Base-by-base conservation (phyloP, 2,113 vertebrate genomes). In the Anolis sagrei region DNA sequence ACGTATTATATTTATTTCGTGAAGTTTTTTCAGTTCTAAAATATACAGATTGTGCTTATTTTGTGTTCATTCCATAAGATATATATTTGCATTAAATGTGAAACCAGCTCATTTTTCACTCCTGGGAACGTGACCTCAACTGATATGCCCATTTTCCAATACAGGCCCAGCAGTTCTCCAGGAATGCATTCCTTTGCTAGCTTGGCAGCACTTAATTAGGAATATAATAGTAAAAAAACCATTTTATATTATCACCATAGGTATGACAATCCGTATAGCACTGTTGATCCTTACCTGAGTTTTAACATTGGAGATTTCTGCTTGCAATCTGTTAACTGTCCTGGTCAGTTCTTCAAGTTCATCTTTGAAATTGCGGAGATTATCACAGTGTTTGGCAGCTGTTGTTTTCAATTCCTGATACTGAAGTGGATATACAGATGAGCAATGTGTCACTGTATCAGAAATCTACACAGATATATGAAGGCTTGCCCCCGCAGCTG, bases 301-400 rank as follows among this genome's bases (percentile, higher is more conserved):
- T 92, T 97, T 98, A 89, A 98, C 91, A 0, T 93, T 72, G 39
- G 97, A 97, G 0, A 98, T 97, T 88, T 98, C 97, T 1, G 95
- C 96, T 25, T 97, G 96, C 85, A 97, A 91, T 89, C 96, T 96
- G 80, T 96, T 87, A 51, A 98, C 96, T 93, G 94, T 90, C 48
- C 96, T 94, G 90, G 95, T 97, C 77, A 98, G 91, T 34, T 98
- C 97, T 0, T 94, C 91, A 9, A 98, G 97, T 93, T 98, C 97
- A 83, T 93, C 25, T 92, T 97, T 98, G 85, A 96, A 97, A 70
- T 48, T 11, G 87, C 94, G 94, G 78, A 98, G 95, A 83, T 96
- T 97, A 1, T 97, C 97, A 7, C 96, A 96, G 0, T 96, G 96
- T 70, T 94, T 94, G 87, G 96, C 97, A 69, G 96, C 96, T 0